Evolutionary conservation across 2,888 invertebrate genomes (phyloP).

Genomic region (Rhagium mordax): DNA sequence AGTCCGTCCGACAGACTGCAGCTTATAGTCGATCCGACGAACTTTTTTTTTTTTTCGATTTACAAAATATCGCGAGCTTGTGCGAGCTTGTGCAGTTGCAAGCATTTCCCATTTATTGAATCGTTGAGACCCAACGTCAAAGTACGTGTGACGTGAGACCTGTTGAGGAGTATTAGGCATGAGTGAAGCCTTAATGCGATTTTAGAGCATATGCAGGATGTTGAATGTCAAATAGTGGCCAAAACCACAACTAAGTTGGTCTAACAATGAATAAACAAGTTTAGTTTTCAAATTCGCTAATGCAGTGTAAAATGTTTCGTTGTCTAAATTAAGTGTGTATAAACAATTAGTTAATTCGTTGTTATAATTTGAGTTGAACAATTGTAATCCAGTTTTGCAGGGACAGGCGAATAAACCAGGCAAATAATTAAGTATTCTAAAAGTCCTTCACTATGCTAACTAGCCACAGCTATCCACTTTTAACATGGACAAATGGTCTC

Average conservation of each 20-base stretch:
- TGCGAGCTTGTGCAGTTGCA: too few species aligned
- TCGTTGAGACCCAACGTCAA: too few species aligned
- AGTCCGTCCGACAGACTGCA: too few species aligned
- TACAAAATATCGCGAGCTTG: too few species aligned
- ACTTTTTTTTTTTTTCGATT: too few species aligned
- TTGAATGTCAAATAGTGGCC: conserved; percentile 2
- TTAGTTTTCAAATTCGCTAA: conserved; percentile 28
- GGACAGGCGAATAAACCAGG: conserved; percentile 53
- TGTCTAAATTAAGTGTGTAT: conserved; percentile 42
- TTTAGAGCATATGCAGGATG: not conserved
- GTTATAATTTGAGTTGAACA: conserved; percentile 55
- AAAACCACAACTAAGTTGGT: conserved; percentile 1
- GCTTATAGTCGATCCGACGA: too few species aligned
- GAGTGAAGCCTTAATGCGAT: not conserved
- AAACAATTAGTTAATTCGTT: conserved; percentile 51
- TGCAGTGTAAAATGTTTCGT: conserved; percentile 29
- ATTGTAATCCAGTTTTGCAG: conserved; percentile 46
- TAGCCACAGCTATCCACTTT: conserved; percentile 52
- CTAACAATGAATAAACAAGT: conserved; percentile 3
- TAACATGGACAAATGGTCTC: conserved; percentile 60
- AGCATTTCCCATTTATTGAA: too few species aligned
- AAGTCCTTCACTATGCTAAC: conserved; percentile 55
- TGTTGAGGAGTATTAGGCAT: too few species aligned
- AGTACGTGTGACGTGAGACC: too few species aligned
- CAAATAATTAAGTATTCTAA: conserved; percentile 61